These are phyloP conservation scores for Zeuzera pyrina DNA, from an alignment of 2,888 invertebrate species.

Conservation along the genomic window DNA sequence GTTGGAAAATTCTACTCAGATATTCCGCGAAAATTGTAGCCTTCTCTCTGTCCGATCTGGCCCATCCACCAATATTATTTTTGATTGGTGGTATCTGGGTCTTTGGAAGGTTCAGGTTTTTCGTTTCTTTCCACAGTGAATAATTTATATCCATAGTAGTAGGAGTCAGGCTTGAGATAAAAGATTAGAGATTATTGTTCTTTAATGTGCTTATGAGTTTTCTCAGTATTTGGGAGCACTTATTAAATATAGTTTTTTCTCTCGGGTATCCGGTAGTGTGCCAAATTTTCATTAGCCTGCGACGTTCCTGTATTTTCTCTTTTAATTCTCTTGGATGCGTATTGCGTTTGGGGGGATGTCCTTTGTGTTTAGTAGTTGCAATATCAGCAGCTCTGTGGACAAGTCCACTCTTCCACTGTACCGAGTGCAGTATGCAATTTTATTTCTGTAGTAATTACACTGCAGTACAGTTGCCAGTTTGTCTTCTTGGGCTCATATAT, in stretches of 20 bases:
- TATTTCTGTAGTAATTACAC: constrained; percentile 5
- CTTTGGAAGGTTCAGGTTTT: neutral
- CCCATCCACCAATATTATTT: neutral
- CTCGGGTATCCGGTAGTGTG: neutral
- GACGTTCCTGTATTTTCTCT: neutral
- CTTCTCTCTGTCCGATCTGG: neutral
- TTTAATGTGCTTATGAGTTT: neutral
- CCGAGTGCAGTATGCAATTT: constrained; percentile 11
- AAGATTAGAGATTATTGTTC: neutral
- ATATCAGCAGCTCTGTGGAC: no score
- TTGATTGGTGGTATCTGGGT: neutral
- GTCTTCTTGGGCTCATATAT: constrained; percentile 11
- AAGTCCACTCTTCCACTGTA: constrained; percentile 3
- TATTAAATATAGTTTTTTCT: neutral
- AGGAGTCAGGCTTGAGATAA: neutral
- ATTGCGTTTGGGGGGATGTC: constrained; percentile 1
- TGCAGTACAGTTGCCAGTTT: constrained; percentile 13
- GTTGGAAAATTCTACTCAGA: neutral
- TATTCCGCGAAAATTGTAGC: neutral
- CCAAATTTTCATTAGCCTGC: neutral
- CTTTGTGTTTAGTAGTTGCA: neutral
- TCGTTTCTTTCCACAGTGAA: neutral
- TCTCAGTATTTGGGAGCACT: neutral
- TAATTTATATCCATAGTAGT: neutral
- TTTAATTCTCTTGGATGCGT: neutral